Base-by-base conservation (phyloP, 2,888 invertebrate species). In the Syrista parreyssii region DNA sequence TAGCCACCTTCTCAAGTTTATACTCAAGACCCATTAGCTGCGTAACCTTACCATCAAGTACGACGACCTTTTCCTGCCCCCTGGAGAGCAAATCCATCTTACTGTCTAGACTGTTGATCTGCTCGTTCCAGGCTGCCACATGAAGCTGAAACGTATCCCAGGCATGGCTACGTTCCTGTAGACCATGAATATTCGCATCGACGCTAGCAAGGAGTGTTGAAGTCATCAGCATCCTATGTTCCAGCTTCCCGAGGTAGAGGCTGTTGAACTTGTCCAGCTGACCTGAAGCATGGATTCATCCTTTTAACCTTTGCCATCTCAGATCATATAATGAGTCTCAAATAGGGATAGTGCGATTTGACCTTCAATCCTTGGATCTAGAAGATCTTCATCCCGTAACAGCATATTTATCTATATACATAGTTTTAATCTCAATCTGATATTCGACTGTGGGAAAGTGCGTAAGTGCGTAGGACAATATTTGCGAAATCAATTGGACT, bases 131-230 rank as follows among this genome's bases (percentile, higher is more conserved):
- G 0, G 93, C 92, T 30, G 92, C 90, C 69, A 93, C 92, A 83
- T 93, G 93, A 81, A 93, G 91, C 80, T 92, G 92, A 84, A 93
- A 92, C 36, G 93, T 92, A 76, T 93, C 92, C 93, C 93, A 93
- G 4, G 92, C 92, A 80, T 93, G 92, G 0, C 93, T 92, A 75
- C 93, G 91, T 82, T 93, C 93, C 81, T 91, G 92, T 34, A 93
- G 86, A 80, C 90, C 90, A 81, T 92, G 92, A 35, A 93, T 88
- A 78, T 93, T 93, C 79, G 88, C 91, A 83, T 93, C 93, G 69
- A 93, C 88, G 78, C 88, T 90, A 4, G 90, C 88, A 6, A 93
- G 84, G 3, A 90, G 87, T 12, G 89, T 88, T 15, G 89, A 89
- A 55, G 92, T 87, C 15, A 90, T 86, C 12, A 91, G 87, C 76